Percentiles rank a stretch among this genome's conserved stretches.
Evolutionary conservation across 2,113 vertebrate genomes (phyloP).

Genomic region (Amphilophus citrinellus): DNA sequence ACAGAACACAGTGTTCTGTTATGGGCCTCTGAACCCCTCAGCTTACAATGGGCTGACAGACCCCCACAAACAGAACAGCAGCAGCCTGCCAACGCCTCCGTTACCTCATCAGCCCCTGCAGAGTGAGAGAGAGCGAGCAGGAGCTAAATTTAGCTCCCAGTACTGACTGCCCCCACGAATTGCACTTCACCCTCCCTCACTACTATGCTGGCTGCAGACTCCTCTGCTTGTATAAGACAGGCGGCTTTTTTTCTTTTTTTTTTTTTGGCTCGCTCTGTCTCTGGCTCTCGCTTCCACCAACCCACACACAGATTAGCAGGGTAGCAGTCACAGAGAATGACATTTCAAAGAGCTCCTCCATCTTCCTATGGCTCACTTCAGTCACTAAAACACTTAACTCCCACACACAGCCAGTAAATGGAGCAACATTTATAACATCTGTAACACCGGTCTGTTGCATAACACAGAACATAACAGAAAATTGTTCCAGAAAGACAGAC

Average conservation of each 20-base stretch:
- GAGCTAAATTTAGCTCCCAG: conserved; percentile 81
- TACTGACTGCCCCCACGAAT: conserved; percentile 62
- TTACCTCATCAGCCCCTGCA: conserved; percentile 80
- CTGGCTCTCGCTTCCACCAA: conserved; percentile 57
- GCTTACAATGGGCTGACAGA: conserved; percentile 45
- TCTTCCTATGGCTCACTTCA: conserved; percentile 48
- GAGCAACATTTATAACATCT: conserved; percentile 61
- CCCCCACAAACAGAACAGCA: conserved; percentile 58
- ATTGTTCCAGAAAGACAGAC: conserved; percentile 23
- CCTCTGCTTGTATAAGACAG: conserved; percentile 40
- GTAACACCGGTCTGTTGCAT: conserved; percentile 58
- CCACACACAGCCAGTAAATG: conserved; percentile 62
- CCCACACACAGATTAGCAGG: conserved; percentile 75
- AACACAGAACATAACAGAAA: conserved; percentile 35
- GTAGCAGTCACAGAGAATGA: conserved; percentile 64
- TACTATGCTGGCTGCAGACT: conserved; percentile 64
- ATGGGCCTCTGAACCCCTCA: conserved; percentile 29
- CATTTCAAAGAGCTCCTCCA: conserved; percentile 70
- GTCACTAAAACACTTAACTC: conserved; percentile 61
- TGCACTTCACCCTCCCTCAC: conserved; percentile 56
- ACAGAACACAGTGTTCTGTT: conserved; percentile 64
- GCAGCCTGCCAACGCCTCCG: conserved; percentile 58
- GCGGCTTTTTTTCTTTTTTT: conserved; percentile 9
- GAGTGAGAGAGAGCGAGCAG: conserved; percentile 56
- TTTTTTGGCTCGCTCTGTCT: conserved; percentile 31